Evolutionary conservation across 35 echinoderm and acorn worm genomes (phyloP).

Genomic region (Stichopus chloronotus): DNA sequence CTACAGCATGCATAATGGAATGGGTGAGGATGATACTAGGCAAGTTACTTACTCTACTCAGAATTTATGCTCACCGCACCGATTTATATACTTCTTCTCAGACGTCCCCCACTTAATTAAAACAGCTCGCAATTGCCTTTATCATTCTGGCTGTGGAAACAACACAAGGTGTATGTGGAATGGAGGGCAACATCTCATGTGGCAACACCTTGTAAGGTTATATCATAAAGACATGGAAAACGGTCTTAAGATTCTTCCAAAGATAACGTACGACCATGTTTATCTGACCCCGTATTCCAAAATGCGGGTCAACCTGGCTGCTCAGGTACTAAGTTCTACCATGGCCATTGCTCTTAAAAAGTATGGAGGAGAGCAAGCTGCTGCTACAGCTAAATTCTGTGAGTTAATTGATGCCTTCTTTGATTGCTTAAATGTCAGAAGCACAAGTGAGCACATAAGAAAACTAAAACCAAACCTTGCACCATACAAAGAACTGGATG

Average conservation of each 20-base stretch:
- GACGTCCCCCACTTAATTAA: too few species aligned
- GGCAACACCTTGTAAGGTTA: background rate
- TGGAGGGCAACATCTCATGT: background rate
- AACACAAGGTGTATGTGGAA: background rate
- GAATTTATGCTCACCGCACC: background rate
- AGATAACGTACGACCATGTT: background rate
- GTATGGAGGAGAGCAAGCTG: slow-evolving; percentile 17
- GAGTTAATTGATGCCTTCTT: slow-evolving; percentile 40
- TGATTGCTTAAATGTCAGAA: slow-evolving; percentile 55
- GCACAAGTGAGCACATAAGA: background rate
- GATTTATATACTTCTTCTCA: slow-evolving; percentile 31
- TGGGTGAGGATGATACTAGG: background rate
- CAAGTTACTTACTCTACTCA: background rate
- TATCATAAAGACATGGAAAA: background rate
- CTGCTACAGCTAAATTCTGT: slow-evolving; percentile 44
- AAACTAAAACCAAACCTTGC: slow-evolving; percentile 33
- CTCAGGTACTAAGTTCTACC: slow-evolving; percentile 16
- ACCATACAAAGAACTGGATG: slow-evolving; percentile 27
- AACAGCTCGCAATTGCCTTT: too few species aligned
- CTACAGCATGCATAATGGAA: slow-evolving; percentile 30
- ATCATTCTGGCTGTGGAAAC: too few species aligned
- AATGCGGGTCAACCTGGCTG: slow-evolving; percentile 11
- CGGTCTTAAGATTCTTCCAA: background rate
- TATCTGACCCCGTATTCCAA: background rate
- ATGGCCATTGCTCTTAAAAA: slow-evolving; percentile 36